phyloP scores from a whole-genome alignment of 2,888 invertebrate species.

The Eupithecia abbreviata region DNA sequence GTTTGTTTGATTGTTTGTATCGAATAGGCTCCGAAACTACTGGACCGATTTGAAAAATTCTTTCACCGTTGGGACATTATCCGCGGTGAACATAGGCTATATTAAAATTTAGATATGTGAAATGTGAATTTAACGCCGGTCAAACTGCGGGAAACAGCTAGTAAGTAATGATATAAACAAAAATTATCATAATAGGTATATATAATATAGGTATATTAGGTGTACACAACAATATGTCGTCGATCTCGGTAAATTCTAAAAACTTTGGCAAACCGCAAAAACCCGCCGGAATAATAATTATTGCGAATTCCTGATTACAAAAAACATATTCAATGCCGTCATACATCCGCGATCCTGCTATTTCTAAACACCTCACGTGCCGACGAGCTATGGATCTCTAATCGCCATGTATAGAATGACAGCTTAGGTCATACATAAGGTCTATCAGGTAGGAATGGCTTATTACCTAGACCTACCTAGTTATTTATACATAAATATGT shows the following conservation, averaged over 20 bases:
- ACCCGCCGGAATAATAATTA: slow-evolving; percentile 2
- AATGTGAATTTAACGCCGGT: no score
- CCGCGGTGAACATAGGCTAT: no score
- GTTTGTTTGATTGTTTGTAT: no score
- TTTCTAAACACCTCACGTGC: slow-evolving; percentile 4
- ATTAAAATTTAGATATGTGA: no score
- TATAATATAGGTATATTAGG: no score
- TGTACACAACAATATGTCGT: background rate
- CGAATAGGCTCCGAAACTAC: no score
- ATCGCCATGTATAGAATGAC: slow-evolving; percentile 2
- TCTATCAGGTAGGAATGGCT: background rate
- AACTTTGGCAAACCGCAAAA: background rate
- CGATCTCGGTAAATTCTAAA: background rate
- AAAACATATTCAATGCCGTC: background rate
- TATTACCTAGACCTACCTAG: background rate
- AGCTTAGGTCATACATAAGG: background rate
- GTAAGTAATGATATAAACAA: no score
- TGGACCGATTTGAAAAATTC: no score
- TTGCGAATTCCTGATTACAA: slow-evolving; percentile 5
- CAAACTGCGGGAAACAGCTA: no score
- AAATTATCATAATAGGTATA: no score
- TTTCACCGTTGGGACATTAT: no score
- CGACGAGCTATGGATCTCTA: background rate
- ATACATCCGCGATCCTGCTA: background rate
- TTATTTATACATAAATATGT: slow-evolving; percentile 1